Percentiles rank a stretch among this genome's conserved stretches.
phyloP scores from a whole-genome alignment of 2,113 vertebrate genomes.

The Tychaedon coryphoeus region DNA sequence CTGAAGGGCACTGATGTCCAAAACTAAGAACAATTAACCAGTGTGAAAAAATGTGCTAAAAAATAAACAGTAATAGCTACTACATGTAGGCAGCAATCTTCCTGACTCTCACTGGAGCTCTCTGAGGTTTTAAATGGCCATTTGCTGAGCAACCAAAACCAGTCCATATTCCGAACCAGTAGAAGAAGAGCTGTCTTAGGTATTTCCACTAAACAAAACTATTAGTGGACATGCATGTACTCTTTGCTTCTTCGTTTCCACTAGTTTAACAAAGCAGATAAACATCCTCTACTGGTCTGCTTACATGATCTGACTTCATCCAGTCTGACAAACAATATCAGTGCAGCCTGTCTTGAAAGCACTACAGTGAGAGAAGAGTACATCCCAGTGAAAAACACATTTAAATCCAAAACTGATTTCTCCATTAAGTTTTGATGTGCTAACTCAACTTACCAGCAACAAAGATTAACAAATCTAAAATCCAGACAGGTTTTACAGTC shows the following conservation, averaged over 20 bases:
- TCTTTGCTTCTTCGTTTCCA: not conserved
- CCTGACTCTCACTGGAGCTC: not conserved
- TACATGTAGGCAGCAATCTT: not conserved
- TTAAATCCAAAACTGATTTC: not conserved
- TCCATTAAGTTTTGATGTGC: not conserved
- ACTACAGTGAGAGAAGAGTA: not conserved
- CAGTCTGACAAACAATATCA: not conserved
- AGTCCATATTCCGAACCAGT: not conserved
- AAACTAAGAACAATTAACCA: not conserved
- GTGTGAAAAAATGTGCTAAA: not conserved
- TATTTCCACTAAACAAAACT: not conserved
- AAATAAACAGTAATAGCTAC: not conserved
- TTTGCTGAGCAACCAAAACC: not conserved
- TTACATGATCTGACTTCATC: not conserved
- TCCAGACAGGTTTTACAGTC: not conserved
- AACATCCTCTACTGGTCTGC: not conserved
- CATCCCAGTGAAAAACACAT: not conserved
- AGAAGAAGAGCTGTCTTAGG: not conserved
- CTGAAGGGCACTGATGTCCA: not conserved
- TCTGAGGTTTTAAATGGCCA: not conserved
- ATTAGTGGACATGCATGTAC: not conserved
- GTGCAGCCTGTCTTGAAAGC: not conserved
- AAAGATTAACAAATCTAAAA: not conserved
- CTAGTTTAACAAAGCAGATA: not conserved
- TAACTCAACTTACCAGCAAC: not conserved